phyloP scores from a whole-genome alignment of 1,140 invertebrate species.

The Papilio glaucus region DNA sequence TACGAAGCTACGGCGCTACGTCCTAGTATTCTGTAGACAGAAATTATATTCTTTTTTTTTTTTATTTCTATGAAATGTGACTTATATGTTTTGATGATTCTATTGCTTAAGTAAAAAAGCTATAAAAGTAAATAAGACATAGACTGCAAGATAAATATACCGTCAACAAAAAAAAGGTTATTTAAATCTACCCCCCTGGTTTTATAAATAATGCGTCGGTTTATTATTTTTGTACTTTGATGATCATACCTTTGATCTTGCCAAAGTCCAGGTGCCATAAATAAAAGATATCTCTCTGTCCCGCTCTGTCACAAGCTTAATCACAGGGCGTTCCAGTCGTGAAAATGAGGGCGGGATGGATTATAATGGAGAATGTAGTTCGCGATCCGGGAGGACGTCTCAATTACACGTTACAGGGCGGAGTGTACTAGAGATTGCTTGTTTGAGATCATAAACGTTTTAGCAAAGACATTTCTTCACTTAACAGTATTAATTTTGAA shows the following conservation, averaged over 20 bases:
- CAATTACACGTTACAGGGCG: not conserved
- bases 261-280: conserved; percentile 13
- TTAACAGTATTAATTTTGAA: too few species aligned
- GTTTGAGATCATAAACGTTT: not conserved
- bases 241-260: conserved; percentile 6
- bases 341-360: conserved; percentile 19
- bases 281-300: conserved; percentile 21
- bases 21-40: not conserved
- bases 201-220: not conserved
- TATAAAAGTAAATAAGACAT: not conserved
- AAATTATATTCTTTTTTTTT: too few species aligned
- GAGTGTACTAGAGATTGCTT: not conserved
- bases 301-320: not conserved
- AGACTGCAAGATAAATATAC: not conserved
- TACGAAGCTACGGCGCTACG: not conserved
- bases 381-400: conserved; percentile 7
- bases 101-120: too few species aligned
- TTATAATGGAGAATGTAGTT: conserved; percentile 22
- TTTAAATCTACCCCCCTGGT: not conserved
- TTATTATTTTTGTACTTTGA: conserved; percentile 16
- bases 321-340: not conserved
- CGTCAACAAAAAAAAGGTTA: not conserved
- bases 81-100: too few species aligned
- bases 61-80: too few species aligned
- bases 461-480: not conserved